phyloP scores from a whole-genome alignment of 2,797 vertebrate species.

The Trichosurus vulpecula region DNA sequence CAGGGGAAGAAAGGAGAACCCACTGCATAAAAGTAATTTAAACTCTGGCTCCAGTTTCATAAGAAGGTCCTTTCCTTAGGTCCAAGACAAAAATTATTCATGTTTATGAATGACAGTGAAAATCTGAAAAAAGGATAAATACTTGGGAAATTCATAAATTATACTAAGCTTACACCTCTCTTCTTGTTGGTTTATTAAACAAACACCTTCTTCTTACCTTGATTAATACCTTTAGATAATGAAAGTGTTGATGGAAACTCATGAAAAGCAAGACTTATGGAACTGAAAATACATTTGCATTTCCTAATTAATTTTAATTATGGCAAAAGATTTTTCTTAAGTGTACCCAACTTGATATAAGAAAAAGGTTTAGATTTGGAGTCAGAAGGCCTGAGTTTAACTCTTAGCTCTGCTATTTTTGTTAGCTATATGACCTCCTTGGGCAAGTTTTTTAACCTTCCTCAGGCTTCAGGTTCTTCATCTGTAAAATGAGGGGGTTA shows the following conservation, averaged over 20 bases:
- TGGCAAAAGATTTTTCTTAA: neutral
- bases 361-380: neutral
- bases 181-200: neutral
- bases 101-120: neutral
- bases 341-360: neutral
- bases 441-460: neutral
- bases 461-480: neutral
- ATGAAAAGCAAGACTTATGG: neutral
- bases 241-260: neutral
- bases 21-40: constrained; percentile 9
- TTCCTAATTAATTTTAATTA: constrained; percentile 43
- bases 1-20: neutral
- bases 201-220: neutral
- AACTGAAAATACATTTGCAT: constrained; percentile 21
- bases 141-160: neutral
- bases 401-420: neutral
- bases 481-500: neutral
- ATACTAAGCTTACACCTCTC: neutral
- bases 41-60: neutral
- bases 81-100: neutral
- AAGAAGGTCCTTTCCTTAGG: neutral
- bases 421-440: neutral
- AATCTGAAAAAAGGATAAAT: neutral
- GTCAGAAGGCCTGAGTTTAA: neutral
- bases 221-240: neutral